Conservation (phyloP, 2,113 vertebrate genomes). For the Suncus etruscus region DNA sequence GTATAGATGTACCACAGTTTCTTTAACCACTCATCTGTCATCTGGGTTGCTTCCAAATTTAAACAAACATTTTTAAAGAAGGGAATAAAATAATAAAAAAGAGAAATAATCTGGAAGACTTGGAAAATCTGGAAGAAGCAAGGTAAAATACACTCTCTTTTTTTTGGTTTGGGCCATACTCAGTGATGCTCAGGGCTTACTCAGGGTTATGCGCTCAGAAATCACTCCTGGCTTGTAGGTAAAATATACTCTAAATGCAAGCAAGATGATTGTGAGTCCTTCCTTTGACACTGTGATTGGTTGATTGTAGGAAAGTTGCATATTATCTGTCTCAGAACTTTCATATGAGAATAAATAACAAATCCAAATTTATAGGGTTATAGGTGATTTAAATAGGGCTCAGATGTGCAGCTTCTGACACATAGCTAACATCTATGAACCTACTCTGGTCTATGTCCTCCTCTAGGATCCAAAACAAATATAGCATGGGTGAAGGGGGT, state of each 20-base stretch:
- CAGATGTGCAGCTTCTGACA: neutral
- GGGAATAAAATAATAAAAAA: neutral
- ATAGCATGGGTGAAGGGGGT: too few relatives aligned
- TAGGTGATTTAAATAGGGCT: conserved; percentile 2
- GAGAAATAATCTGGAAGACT: neutral
- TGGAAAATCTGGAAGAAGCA: neutral
- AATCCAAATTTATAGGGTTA: neutral
- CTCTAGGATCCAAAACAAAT: neutral
- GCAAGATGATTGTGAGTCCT: neutral
- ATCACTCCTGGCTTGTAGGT: neutral
- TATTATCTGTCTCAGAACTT: conserved; percentile 15
- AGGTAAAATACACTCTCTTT: neutral
- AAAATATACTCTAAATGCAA: neutral
- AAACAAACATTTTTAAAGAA: too few relatives aligned
- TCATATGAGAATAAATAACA: conserved; percentile 23
- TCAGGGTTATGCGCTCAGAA: too few relatives aligned
- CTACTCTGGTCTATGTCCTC: neutral
- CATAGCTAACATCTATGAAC: neutral
- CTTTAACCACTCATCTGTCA: too few relatives aligned
- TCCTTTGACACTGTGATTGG: neutral
- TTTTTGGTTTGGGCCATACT: too few relatives aligned
- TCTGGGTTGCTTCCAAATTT: too few relatives aligned
- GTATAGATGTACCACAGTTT: too few relatives aligned
- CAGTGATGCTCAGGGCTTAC: too few relatives aligned
- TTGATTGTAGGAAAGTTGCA: neutral